phyloP scores from a whole-genome alignment of 2,888 invertebrate genomes.

The Scaptomyza reducta region DNA sequence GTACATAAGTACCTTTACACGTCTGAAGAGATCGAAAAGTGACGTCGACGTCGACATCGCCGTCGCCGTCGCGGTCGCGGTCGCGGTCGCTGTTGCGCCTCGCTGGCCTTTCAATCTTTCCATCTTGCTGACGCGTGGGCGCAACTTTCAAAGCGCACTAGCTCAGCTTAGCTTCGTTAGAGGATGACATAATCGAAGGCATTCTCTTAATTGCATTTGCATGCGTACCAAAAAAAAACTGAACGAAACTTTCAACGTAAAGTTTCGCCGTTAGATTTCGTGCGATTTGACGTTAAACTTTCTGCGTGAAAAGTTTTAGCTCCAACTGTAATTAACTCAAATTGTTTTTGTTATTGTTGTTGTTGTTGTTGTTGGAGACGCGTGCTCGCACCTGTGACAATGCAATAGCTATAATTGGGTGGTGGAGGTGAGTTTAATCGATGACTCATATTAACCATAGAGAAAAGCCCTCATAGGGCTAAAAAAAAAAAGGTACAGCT shows the following conservation, averaged over 20 bases:
- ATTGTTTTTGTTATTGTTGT: constrained; percentile 11
- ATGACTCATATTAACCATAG: constrained; percentile 41
- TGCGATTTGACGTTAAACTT: constrained; percentile 13
- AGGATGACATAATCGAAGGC: constrained; percentile 68
- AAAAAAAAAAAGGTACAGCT: constrained; percentile 29
- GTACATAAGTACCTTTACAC: neutral
- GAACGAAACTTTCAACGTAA: constrained; percentile 34
- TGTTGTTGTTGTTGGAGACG: constrained; percentile 1
- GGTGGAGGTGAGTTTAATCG: neutral
- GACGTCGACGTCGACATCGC: constrained; percentile 25
- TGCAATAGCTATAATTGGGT: constrained; percentile 27
- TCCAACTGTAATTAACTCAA: constrained; percentile 9
- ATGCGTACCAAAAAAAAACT: constrained; percentile 19
- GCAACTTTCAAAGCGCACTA: constrained; percentile 43
- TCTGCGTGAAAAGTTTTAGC: constrained; percentile 19
- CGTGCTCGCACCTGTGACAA: constrained; percentile 8
- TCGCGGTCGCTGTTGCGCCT: constrained; percentile 65
- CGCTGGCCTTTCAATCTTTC: constrained; percentile 52
- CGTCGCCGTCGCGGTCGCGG: constrained; percentile 54
- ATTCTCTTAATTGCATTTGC: constrained; percentile 45
- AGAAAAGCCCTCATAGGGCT: constrained; percentile 24
- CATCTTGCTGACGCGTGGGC: constrained; percentile 57
- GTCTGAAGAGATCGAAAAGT: constrained; percentile 26
- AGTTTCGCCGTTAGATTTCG: constrained; percentile 21
- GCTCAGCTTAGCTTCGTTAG: constrained; percentile 28